A percentile compares a stretch with the other conserved stretches of the same genome.
Evolutionary conservation across 1,140 invertebrate species (phyloP).

Genomic region (Cherax quadricarinatus): DNA sequence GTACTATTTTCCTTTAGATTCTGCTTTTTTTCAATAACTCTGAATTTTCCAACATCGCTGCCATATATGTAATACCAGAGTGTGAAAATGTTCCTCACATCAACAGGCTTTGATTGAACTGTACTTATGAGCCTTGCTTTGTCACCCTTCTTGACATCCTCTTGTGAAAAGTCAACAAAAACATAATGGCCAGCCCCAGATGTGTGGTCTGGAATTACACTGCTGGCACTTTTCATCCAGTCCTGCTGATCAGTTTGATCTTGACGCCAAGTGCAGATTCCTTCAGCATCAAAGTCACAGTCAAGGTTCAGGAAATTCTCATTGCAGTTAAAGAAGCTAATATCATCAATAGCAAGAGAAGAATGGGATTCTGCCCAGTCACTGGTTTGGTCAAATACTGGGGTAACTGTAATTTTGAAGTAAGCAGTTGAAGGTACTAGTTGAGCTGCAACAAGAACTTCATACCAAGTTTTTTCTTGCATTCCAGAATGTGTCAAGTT

Average conservation of each 20-base stretch:
- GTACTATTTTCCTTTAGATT: constrained; percentile 2
- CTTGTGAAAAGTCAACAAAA: constrained; percentile 4
- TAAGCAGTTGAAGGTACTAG: constrained; percentile 2
- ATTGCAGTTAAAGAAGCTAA: constrained; percentile 63
- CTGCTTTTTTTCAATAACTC: constrained; percentile 47
- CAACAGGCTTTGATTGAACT: constrained; percentile 40
- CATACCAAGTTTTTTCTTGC: constrained; percentile 47
- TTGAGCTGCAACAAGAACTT: constrained; percentile 42
- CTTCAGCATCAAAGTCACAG: constrained; percentile 49
- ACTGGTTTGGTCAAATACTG: constrained; percentile 35
- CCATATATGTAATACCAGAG: constrained; percentile 68
- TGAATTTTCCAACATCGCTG: constrained; percentile 54
- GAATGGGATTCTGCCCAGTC: constrained; percentile 52
- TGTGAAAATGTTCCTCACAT: constrained; percentile 24
- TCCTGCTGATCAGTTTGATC: constrained; percentile 30
- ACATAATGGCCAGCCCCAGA: constrained; percentile 25
- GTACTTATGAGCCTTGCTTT: constrained; percentile 59
- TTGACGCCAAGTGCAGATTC: constrained; percentile 43
- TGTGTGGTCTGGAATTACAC: constrained; percentile 30
- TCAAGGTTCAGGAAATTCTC: constrained; percentile 1
- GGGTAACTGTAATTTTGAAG: constrained; percentile 44
- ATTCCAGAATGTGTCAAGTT: constrained; percentile 14
- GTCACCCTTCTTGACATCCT: constrained; percentile 10
- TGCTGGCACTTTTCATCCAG: constrained; percentile 28
- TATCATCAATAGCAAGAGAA: constrained; percentile 56